phyloP scores from a whole-genome alignment of 2,797 vertebrate genomes.

The Sternotherus odoratus region DNA sequence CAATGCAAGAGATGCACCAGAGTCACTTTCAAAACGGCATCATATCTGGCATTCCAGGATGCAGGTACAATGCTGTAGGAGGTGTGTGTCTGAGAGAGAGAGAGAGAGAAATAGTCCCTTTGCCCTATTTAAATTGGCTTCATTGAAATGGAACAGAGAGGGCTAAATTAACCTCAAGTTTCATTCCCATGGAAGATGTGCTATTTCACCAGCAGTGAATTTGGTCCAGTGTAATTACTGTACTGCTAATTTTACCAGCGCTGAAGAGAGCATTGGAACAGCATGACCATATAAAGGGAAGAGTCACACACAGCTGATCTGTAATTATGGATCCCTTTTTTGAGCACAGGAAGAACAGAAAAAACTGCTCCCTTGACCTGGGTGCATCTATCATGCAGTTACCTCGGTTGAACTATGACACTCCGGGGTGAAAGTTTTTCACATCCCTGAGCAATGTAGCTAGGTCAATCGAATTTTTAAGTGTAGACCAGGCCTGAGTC shows the following conservation, averaged over 20 bases:
- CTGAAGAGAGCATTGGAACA: conserved; percentile 30
- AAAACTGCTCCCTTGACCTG: background rate
- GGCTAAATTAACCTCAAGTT: background rate
- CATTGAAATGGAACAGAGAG: background rate
- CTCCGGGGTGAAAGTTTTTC: background rate
- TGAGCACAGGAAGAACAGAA: background rate
- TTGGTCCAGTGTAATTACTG: conserved; percentile 12
- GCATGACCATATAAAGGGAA: background rate
- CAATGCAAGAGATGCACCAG: rapidly evolving
- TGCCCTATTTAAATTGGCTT: rapidly evolving
- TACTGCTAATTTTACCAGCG: conserved; percentile 47
- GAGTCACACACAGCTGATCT: background rate
- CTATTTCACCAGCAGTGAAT: background rate
- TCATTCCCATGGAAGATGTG: conserved; percentile 26
- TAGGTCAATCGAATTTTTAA: background rate
- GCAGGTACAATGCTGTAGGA: background rate
- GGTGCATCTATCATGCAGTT: background rate
- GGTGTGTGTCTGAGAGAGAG: background rate
- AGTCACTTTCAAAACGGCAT: background rate
- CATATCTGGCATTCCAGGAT: background rate
- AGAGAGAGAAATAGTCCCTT: background rate
- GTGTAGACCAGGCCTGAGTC: background rate
- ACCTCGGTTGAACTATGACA: background rate
- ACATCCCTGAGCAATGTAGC: no score
- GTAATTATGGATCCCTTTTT: background rate